Evolutionary conservation across 2,797 vertebrate species (phyloP).

Genomic region (Falco concolor): DNA sequence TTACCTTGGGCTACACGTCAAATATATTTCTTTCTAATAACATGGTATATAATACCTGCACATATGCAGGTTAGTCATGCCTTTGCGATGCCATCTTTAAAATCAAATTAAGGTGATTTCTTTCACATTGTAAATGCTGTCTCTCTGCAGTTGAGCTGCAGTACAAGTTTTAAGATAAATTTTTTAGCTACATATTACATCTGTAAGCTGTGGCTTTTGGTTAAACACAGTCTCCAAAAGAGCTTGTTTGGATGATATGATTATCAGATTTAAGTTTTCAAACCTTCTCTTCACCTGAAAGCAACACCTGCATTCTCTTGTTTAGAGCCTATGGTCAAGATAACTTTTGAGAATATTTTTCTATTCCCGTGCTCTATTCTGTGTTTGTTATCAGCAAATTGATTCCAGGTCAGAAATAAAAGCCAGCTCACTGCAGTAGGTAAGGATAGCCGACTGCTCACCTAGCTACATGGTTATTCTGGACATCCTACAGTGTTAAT

Average conservation of each 20-base stretch:
- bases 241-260: neutral
- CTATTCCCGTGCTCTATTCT: neutral
- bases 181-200: neutral
- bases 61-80: neutral
- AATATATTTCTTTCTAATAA: neutral
- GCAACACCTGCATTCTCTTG: neutral
- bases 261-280: neutral
- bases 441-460: neutral
- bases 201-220: neutral
- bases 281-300: neutral
- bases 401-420: neutral
- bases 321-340: neutral
- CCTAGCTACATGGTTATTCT: neutral
- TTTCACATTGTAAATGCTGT: neutral
- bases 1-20: fast-evolving
- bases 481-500: neutral
- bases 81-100: neutral
- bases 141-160: neutral
- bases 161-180: neutral
- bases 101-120: fast-evolving
- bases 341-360: neutral
- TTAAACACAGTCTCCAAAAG: neutral
- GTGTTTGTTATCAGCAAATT: neutral
- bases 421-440: neutral
- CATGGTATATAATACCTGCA: fast-evolving